Conservation (phyloP, 2,888 invertebrate genomes). For the Parnassius mnemosyne region DNA sequence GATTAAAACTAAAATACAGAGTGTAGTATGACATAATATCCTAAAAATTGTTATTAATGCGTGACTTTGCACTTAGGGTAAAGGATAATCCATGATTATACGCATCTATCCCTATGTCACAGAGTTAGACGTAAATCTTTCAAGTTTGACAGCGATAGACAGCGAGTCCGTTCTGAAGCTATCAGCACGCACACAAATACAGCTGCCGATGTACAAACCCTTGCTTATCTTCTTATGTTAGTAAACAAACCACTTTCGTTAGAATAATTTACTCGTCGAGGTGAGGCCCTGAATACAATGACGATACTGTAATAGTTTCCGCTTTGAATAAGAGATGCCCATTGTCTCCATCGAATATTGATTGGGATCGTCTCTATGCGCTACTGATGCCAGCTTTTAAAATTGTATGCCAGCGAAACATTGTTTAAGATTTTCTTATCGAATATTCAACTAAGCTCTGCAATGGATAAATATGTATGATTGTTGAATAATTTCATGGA, state of each 20-base stretch:
- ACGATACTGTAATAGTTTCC: conserved; percentile 76
- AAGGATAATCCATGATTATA: conserved; percentile 72
- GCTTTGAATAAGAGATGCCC: conserved; percentile 74
- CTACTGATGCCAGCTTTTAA: conserved; percentile 49
- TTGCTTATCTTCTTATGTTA: conserved; percentile 62
- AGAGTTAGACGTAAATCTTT: conserved; percentile 73
- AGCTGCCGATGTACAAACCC: conserved; percentile 58
- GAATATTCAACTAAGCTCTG: conserved; percentile 27
- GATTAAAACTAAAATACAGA: too few relatives aligned
- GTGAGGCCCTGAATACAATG: conserved; percentile 74
- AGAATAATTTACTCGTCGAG: conserved; percentile 72
- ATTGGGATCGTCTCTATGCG: conserved; percentile 65
- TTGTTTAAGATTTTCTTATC: conserved; percentile 40
- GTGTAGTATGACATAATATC: conserved; percentile 2
- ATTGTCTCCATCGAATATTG: conserved; percentile 76
- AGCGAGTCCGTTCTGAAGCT: conserved; percentile 50
- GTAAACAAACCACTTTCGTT: conserved; percentile 75
- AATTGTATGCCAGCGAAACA: conserved; percentile 53
- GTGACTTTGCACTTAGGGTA: conserved; percentile 63
- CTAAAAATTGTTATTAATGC: conserved; percentile 59
- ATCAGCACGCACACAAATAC: conserved; percentile 46
- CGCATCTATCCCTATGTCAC: conserved; percentile 63
- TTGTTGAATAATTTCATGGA: conserved; percentile 27
- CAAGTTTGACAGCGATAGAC: conserved; percentile 63
- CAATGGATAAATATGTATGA: conserved; percentile 29